Evolutionary conservation across 2,888 invertebrate species (phyloP), one percentile per base, ranked within the genome.

Genomic region (Torymus tubicola): DNA sequence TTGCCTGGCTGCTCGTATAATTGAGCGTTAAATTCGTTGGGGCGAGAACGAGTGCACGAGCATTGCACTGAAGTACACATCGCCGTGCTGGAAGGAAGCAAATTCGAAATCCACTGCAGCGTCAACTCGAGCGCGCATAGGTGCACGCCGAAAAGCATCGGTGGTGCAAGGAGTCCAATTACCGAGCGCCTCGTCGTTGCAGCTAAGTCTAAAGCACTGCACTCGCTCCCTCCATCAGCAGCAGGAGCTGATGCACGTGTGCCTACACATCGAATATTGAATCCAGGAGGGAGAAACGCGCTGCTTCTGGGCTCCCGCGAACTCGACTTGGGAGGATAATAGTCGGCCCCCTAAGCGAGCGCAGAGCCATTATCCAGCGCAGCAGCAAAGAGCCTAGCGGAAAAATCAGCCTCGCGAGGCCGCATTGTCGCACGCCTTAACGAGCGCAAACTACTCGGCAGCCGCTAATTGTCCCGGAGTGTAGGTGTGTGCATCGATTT

Each of bases 21-120:
- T 68, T 68, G 68, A 68, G 24, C 68, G 24, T 18, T 68, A 55
- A 68, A 68, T 68, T 68, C 68, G 55, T 68, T 68, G 68, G 55
- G 14, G 53, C 24, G 68, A 55, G 24, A 55, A n/a, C 24, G n/a
- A 68, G 68, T 24, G 68, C 2, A 13, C 24, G 55, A 53, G 21
- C 24, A 11, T n/a, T 10, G 55, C 14, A 14, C 14, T 53, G 12
- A 55, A 11, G 50, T 21, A 53, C 13, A 67, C 50, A 16, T 52
- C 18, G 18, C 4, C 1, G 16, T 10, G 0, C 42, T 16, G 10
- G 18, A 18, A 24, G 24, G 68, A 24, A 24, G 2, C 53, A 21
- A 55, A 55, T 55, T 53, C 21, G 68, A 42, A 42, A 42, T 42
- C 42, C 24, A 55, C 53, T 53, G 50, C 55, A 68, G 24, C 53